Conservation (phyloP, 30 jellyfish, hydroid and myxozoan species). For the Cassiopea xamachana region DNA sequence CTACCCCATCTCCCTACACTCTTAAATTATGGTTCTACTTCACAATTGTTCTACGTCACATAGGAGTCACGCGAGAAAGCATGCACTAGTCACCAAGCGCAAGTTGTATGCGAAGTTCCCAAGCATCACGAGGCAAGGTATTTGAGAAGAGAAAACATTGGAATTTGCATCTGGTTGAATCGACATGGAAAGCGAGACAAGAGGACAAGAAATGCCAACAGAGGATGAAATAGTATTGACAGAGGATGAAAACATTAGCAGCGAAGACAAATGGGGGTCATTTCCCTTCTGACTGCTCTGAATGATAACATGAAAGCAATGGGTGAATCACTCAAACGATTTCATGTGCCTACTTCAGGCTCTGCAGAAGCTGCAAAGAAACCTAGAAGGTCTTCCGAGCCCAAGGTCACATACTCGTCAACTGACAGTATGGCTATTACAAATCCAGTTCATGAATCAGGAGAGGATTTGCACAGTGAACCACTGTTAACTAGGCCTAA, state of each 20-base stretch:
- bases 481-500: neutral
- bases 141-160: neutral
- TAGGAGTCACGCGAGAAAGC: neutral
- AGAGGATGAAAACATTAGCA: neutral
- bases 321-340: neutral
- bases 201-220: neutral
- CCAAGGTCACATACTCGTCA: neutral
- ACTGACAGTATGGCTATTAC: neutral
- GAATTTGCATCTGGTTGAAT: neutral
- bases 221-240: neutral
- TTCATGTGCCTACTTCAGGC: neutral
- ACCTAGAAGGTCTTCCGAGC: neutral
- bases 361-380: neutral
- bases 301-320: neutral
- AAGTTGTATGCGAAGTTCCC: neutral
- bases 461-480: neutral
- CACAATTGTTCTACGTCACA: neutral
- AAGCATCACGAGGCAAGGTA: neutral
- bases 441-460: neutral
- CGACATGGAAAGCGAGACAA: neutral
- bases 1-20: constrained; percentile 56
- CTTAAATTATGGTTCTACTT: constrained; percentile 28
- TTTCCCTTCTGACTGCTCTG: neutral
- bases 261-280: neutral
- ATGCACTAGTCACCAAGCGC: neutral